phyloP scores from a whole-genome alignment of 2,797 vertebrate genomes.

The Lepidocolaptes lacrymiger region DNA sequence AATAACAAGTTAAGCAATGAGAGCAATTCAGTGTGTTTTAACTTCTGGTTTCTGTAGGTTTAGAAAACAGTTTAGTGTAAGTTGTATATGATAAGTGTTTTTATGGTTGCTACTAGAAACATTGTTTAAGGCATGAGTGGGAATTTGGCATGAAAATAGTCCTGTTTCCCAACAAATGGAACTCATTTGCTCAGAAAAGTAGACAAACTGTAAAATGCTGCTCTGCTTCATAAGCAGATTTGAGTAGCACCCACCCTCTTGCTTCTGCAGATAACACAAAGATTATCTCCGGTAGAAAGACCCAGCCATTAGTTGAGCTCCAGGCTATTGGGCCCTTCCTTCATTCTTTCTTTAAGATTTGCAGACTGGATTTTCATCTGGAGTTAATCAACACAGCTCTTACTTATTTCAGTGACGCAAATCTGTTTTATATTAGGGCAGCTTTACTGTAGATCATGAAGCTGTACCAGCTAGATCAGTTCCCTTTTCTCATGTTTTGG shows the following conservation, averaged over 20 bases:
- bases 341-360: background rate
- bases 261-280: background rate
- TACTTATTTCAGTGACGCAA: background rate
- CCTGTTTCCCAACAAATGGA: constrained; percentile 20
- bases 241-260: background rate
- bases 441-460: background rate
- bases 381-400: background rate
- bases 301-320: background rate
- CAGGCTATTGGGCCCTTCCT: background rate
- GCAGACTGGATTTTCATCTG: background rate
- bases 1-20: background rate
- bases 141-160: background rate
- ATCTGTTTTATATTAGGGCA: background rate
- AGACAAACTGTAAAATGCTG: constrained; percentile 36
- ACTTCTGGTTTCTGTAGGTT: background rate
- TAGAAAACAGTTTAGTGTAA: background rate
- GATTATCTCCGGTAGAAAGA: background rate
- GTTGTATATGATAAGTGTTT: background rate
- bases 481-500: background rate
- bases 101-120: constrained; percentile 21
- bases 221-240: constrained; percentile 26
- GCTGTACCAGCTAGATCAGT: background rate
- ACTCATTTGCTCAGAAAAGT: constrained; percentile 28
- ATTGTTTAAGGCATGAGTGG: background rate
- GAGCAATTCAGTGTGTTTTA: background rate